Percentiles rank a stretch among this genome's conserved stretches.
phyloP scores from a whole-genome alignment of 2,113 vertebrate genomes.

The Leptocoma aspasia region DNA sequence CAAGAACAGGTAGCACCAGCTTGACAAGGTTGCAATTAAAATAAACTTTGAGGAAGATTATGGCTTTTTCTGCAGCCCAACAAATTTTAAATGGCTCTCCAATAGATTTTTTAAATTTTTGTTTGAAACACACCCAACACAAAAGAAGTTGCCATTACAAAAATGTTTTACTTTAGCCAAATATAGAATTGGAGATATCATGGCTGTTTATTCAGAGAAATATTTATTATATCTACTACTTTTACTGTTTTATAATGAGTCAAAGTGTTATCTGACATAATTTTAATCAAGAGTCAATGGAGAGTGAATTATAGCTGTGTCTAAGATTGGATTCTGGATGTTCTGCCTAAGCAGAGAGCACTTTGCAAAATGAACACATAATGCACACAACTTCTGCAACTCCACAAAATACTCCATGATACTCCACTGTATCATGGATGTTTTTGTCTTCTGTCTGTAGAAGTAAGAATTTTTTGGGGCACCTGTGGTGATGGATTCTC shows the following conservation, averaged over 20 bases:
- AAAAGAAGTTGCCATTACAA: neutral
- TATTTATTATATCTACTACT: neutral
- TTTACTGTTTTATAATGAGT: neutral
- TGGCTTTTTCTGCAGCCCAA: neutral
- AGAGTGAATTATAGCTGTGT: neutral
- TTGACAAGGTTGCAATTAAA: neutral
- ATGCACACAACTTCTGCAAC: neutral
- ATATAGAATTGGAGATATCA: neutral
- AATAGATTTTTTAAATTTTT: neutral
- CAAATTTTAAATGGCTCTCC: neutral
- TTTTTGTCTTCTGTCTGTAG: neutral
- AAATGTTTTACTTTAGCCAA: neutral
- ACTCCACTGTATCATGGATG: neutral
- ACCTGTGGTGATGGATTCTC: neutral
- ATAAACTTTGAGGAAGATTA: neutral
- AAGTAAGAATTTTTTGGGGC: neutral
- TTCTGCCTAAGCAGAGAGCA: neutral
- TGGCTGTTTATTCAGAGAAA: neutral
- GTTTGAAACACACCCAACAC: neutral
- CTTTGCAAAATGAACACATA: neutral
- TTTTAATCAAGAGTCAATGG: neutral
- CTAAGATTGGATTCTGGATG: neutral
- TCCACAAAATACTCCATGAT: neutral
- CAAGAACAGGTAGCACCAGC: accelerated
- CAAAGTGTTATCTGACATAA: neutral